These are phyloP conservation scores for Neoitamus cyanurus DNA, from an alignment of 2,888 invertebrate species.

Conservation along the genomic window DNA sequence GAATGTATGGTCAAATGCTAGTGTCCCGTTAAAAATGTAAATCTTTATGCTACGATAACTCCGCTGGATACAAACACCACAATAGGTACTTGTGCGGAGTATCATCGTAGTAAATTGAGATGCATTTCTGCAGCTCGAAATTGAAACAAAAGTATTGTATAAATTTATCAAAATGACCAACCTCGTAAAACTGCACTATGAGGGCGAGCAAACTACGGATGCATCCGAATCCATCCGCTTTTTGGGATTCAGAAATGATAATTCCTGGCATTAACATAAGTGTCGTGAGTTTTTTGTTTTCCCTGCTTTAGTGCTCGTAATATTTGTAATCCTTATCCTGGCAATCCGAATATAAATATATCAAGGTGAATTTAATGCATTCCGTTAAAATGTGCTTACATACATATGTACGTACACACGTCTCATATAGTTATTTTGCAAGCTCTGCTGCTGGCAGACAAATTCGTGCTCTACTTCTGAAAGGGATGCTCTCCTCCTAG, in stretches of 20 bases:
- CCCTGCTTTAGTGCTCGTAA: background rate
- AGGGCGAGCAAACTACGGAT: background rate
- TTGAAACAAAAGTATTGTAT: background rate
- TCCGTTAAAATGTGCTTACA: background rate
- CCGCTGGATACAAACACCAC: no score
- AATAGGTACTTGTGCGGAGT: no score
- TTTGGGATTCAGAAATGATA: background rate
- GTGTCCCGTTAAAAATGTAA: background rate
- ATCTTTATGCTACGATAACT: background rate
- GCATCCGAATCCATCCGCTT: background rate
- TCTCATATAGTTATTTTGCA: conserved; percentile 3
- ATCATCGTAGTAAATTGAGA: background rate
- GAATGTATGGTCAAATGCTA: no score
- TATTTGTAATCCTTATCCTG: background rate
- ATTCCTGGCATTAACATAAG: background rate
- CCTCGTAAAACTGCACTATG: background rate
- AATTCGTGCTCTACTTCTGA: conserved; percentile 17
- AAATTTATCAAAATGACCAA: background rate
- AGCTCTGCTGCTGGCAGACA: conserved; percentile 2
- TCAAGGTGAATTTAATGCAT: background rate
- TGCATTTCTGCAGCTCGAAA: background rate
- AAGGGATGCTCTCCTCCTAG: background rate
- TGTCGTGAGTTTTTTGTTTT: background rate
- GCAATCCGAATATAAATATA: conserved; percentile 6
- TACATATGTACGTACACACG: background rate